These are phyloP conservation scores for Entomobrya multifasciata DNA, from an alignment of 2,888 invertebrate genomes.

Conservation along the genomic window DNA sequence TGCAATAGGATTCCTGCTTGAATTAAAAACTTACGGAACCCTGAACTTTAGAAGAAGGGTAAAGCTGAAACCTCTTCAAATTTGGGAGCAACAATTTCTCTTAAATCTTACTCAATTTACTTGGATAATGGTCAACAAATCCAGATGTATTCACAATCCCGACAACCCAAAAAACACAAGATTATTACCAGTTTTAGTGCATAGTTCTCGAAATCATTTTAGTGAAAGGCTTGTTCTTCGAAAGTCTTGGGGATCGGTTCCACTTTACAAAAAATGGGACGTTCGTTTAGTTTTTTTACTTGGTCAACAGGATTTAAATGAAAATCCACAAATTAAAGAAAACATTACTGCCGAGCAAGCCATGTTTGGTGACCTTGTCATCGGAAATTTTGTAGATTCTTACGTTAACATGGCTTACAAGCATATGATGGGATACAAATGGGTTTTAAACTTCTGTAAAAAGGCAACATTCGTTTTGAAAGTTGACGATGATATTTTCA, in stretches of 20 bases:
- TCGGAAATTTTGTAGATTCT: slow-evolving; percentile 20
- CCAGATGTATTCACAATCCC: neutral
- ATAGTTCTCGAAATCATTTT: slow-evolving; percentile 20
- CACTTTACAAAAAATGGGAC: neutral
- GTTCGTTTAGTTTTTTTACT: slow-evolving; percentile 11
- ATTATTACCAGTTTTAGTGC: slow-evolving; percentile 25
- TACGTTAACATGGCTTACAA: slow-evolving; percentile 79
- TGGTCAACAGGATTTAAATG: slow-evolving; percentile 27
- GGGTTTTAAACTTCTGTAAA: slow-evolving; percentile 78
- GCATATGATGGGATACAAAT: slow-evolving; percentile 80
- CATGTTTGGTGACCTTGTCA: slow-evolving; percentile 9
- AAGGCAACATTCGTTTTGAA: slow-evolving; percentile 79
- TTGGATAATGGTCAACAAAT: slow-evolving; percentile 11
- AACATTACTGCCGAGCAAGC: slow-evolving; percentile 1
- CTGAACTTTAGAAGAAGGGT: too few species aligned
- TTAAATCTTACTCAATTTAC: slow-evolving; percentile 15
- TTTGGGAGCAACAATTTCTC: slow-evolving; percentile 1
- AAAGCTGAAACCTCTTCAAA: too few species aligned
- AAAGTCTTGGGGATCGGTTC: slow-evolving; percentile 8
- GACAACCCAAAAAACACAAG: neutral
- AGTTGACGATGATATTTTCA: slow-evolving; percentile 79
- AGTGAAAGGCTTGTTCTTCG: slow-evolving; percentile 22
- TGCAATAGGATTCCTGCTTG: too few species aligned
- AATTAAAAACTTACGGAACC: neutral
- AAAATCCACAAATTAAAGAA: neutral